Conservation (phyloP, 1,140 invertebrate species). For the Leptonema lineaticorne region DNA sequence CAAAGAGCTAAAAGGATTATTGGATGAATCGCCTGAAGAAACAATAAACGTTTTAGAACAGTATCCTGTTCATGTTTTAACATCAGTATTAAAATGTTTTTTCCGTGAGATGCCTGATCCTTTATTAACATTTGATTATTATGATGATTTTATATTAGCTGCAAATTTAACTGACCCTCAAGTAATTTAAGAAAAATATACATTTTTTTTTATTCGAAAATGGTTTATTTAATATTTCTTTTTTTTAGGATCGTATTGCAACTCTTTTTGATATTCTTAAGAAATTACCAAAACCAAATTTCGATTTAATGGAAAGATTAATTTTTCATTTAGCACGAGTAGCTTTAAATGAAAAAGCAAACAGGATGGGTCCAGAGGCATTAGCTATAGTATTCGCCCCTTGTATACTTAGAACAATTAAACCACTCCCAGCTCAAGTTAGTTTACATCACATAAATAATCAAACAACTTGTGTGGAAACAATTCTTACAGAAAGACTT, state of each 20-base stretch:
- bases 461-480: constrained; percentile 84
- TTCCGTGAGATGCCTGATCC: constrained; percentile 93
- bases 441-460: constrained; percentile 78
- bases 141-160: constrained; percentile 90
- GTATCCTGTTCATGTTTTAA: constrained; percentile 85
- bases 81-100: constrained; percentile 89
- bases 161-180: constrained; percentile 77
- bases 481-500: constrained; percentile 75
- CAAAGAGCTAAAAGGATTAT: constrained; percentile 68
- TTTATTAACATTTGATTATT: constrained; percentile 88
- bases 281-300: constrained; percentile 86
- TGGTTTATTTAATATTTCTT: constrained; percentile 17
- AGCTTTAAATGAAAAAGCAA: constrained; percentile 81
- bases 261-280: constrained; percentile 86
- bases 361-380: constrained; percentile 89
- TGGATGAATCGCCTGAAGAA: constrained; percentile 72
- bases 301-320: constrained; percentile 87
- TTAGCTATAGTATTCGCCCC: constrained; percentile 95
- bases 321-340: constrained; percentile 92
- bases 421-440: constrained; percentile 84
- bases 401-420: constrained; percentile 86
- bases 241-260: constrained; percentile 70
- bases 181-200: no score
- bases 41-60: constrained; percentile 65
- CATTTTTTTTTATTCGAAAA: constrained; percentile 10